Conservation (phyloP, 1,140 invertebrate species). For the Hermetia illucens region DNA sequence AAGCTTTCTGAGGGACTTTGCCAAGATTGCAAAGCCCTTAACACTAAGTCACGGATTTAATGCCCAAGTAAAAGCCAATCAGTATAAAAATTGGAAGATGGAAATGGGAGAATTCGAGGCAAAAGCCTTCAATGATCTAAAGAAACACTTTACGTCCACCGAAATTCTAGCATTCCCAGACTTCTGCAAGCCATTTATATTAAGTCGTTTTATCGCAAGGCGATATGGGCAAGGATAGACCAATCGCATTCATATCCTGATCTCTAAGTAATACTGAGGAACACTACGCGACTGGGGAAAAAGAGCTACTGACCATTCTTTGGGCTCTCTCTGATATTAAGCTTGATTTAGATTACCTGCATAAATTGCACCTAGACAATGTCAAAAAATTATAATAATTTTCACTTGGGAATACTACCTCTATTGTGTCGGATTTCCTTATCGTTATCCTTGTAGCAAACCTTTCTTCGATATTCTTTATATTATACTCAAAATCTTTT, state of each 20-base stretch:
- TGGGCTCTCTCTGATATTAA: too few species aligned
- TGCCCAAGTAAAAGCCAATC: conserved; percentile 3
- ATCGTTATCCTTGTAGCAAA: too few species aligned
- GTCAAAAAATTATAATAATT: too few species aligned
- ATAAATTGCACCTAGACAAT: too few species aligned
- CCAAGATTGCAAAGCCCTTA: conserved; percentile 1
- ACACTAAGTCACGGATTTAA: background rate
- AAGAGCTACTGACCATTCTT: conserved; percentile 16
- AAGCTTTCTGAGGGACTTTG: background rate
- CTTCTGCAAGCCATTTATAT: conserved; percentile 13
- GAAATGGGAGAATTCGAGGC: conserved; percentile 7
- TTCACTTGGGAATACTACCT: too few species aligned
- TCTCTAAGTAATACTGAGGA: conserved; percentile 15
- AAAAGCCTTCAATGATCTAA: conserved; percentile 25
- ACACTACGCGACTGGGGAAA: conserved; percentile 12
- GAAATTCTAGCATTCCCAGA: conserved; percentile 26
- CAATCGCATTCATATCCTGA: conserved; percentile 16
- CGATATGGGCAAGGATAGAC: conserved; percentile 14
- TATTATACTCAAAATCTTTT: too few species aligned
- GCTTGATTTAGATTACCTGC: too few species aligned
- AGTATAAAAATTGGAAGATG: conserved; percentile 2
- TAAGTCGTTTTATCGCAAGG: conserved; percentile 20
- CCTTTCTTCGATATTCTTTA: too few species aligned
- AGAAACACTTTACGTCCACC: conserved; percentile 25
- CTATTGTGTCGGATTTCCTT: too few species aligned